A percentile compares a stretch with the other conserved stretches of the same genome.
Conservation (phyloP, 2,797 vertebrate genomes). For the Acanthurus tractus region DNA sequence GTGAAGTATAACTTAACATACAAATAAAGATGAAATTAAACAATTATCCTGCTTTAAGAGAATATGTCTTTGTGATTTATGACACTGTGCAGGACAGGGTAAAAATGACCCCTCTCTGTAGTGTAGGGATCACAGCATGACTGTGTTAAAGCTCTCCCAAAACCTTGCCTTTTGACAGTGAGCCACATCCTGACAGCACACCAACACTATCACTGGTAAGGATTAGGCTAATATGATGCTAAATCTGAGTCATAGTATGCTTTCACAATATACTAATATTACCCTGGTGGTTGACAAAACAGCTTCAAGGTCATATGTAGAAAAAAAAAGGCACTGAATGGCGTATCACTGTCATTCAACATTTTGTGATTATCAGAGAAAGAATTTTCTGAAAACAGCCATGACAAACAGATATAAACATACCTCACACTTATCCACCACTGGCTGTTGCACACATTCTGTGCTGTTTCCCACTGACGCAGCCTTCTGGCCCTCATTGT, state of each 20-base stretch:
- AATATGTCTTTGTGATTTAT: too few species aligned
- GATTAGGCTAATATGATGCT: conserved; percentile 26
- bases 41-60: too few species aligned
- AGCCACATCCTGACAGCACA: conserved; percentile 25
- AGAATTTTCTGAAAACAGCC: background rate
- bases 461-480: conserved; percentile 90
- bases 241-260: conserved; percentile 1
- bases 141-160: conserved; percentile 19
- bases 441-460: conserved; percentile 93
- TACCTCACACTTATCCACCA: conserved; percentile 98
- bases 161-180: conserved; percentile 16
- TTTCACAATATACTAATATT: background rate
- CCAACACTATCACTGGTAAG: conserved; percentile 21
- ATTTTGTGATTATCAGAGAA: background rate
- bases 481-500: conserved; percentile 92
- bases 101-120: background rate
- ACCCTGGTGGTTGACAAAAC: conserved; percentile 1
- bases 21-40: too few species aligned
- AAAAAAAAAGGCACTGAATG: background rate
- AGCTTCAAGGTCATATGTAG: conserved; percentile 14
- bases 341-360: background rate
- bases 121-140: conserved; percentile 30
- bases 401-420: background rate
- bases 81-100: too few species aligned
- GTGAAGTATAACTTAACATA: too few species aligned